Conservation (phyloP, 37 sponge, comb jelly and placozoan species). For the Agelas oroides region DNA sequence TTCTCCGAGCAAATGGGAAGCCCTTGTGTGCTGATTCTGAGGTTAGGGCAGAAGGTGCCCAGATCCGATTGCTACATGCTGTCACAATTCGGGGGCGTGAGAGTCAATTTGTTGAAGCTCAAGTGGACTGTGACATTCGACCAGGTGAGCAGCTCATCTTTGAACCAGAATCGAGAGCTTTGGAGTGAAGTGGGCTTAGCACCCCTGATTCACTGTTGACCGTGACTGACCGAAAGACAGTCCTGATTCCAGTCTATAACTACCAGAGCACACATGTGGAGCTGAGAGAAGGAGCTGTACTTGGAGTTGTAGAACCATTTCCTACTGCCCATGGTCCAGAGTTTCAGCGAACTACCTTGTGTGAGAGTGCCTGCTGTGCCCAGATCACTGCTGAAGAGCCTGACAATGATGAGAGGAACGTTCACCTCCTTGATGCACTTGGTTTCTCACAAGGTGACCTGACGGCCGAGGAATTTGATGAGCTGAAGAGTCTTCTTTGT, state of each 20-base stretch:
- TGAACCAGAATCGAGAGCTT: constrained; percentile 7
- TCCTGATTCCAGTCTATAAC: constrained; percentile 20
- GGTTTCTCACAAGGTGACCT: not conserved
- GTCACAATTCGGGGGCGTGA: not conserved
- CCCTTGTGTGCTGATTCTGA: not conserved
- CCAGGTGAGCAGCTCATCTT: not conserved
- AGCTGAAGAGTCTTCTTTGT: not conserved
- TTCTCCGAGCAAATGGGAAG: not conserved
- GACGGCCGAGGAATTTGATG: not conserved
- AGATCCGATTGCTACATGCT: too few relatives aligned
- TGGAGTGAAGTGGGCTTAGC: not conserved
- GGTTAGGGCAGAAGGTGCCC: too few relatives aligned
- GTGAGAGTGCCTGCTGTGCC: too few relatives aligned
- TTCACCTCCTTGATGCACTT: not conserved
- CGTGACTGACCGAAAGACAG: not conserved
- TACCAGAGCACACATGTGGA: not conserved
- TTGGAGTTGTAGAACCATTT: not conserved
- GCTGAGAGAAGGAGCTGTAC: not conserved
- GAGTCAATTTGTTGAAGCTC: constrained; percentile 5
- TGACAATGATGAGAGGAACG: too few relatives aligned
- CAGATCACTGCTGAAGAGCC: too few relatives aligned
- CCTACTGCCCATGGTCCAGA: too few relatives aligned
- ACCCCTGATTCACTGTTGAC: not conserved
- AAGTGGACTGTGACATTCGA: not conserved
- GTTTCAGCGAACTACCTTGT: too few relatives aligned